phyloP scores from a whole-genome alignment of 2,888 invertebrate species.

The Dugesia japonica region DNA sequence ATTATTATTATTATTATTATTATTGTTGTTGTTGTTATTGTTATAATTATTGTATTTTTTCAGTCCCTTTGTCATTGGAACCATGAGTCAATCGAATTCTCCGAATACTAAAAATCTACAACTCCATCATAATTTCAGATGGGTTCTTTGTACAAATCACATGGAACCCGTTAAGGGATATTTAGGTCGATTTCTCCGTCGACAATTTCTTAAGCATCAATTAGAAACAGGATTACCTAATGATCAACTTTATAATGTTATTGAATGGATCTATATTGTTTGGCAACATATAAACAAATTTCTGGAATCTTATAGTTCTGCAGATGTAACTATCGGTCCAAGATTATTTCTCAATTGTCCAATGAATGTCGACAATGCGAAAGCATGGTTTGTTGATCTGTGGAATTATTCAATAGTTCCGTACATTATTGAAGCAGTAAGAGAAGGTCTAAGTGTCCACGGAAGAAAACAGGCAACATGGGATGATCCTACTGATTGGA shows the following conservation, averaged over 20 bases:
- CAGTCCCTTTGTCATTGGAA: slow-evolving; percentile 71
- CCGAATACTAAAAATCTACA: slow-evolving; percentile 83
- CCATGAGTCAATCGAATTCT: slow-evolving; percentile 49
- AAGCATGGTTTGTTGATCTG: slow-evolving; percentile 94
- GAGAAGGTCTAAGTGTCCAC: slow-evolving; percentile 62
- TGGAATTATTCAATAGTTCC: slow-evolving; percentile 96
- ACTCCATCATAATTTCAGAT: slow-evolving; percentile 76
- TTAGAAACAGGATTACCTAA: slow-evolving; percentile 55
- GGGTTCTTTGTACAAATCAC: slow-evolving; percentile 75
- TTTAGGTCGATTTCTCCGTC: slow-evolving; percentile 64
- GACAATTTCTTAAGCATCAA: slow-evolving; percentile 64
- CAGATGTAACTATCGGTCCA: slow-evolving; percentile 80
- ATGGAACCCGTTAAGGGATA: slow-evolving; percentile 95
- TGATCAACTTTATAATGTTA: slow-evolving; percentile 49
- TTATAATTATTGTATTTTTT: slow-evolving; percentile 34
- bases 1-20: no score
- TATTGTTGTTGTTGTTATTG: no score
- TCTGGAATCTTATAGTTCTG: slow-evolving; percentile 82
- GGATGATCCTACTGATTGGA: slow-evolving; percentile 80
- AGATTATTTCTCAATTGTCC: slow-evolving; percentile 58
- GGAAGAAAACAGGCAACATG: slow-evolving; percentile 59
- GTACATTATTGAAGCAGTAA: slow-evolving; percentile 77
- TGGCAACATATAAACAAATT: slow-evolving; percentile 88
- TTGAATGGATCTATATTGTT: slow-evolving; percentile 83
- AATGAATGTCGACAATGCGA: slow-evolving; percentile 56